A percentile compares a stretch with the other conserved stretches of the same genome.
Conservation (phyloP, 35 echinoderm and acorn worm genomes). For the Stichopus chloronotus region DNA sequence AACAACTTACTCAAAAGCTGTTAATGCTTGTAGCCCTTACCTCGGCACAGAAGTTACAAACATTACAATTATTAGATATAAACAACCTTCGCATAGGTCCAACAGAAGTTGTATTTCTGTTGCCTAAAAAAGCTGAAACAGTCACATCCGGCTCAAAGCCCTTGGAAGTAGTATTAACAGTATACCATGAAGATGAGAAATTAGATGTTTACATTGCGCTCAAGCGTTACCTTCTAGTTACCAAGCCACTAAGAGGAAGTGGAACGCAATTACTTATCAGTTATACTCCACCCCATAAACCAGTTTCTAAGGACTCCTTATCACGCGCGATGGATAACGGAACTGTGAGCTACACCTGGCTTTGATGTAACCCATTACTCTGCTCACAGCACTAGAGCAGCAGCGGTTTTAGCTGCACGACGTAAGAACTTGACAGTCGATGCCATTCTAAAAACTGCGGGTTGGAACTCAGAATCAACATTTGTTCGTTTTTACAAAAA, state of each 20-base stretch:
- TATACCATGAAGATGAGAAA: too few species aligned
- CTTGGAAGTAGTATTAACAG: not conserved
- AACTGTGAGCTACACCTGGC: not conserved
- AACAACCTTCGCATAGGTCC: too few species aligned
- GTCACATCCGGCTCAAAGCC: not conserved
- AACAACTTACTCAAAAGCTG: slow-evolving; percentile 6
- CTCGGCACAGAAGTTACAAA: too few species aligned
- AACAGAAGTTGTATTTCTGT: too few species aligned
- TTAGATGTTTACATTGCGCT: not conserved
- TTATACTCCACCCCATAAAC: too few species aligned
- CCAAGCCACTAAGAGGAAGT: too few species aligned
- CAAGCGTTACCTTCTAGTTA: not conserved
- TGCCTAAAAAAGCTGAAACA: too few species aligned
- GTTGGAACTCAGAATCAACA: slow-evolving; percentile 2
- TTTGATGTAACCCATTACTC: not conserved
- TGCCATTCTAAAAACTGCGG: slow-evolving; percentile 30
- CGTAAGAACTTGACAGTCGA: too few species aligned
- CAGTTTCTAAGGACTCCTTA: too few species aligned
- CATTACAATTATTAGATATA: not conserved
- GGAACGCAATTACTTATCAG: too few species aligned
- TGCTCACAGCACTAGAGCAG: too few species aligned
- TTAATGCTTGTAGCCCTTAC: slow-evolving; percentile 33
- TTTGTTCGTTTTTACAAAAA: too few species aligned
- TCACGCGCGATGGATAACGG: slow-evolving; percentile 39
- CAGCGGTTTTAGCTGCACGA: slow-evolving; percentile 16